Conservation (phyloP, 2,888 invertebrate species). For the Drosophila leonis region DNA sequence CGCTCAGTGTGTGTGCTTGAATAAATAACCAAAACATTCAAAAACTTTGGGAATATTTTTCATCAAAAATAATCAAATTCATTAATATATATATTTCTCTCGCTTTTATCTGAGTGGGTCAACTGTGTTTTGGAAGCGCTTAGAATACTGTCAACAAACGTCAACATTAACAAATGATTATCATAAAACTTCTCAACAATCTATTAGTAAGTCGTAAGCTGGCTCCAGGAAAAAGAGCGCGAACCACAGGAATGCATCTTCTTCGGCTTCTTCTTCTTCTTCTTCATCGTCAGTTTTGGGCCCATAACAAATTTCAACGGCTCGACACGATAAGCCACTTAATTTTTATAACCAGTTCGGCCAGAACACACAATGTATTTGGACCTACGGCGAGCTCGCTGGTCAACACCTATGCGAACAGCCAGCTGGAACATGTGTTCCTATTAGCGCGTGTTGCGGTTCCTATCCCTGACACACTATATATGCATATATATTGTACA, state of each 20-base stretch:
- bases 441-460: slow-evolving; percentile 81
- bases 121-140: slow-evolving; percentile 17
- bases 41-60: not conserved
- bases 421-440: slow-evolving; percentile 71
- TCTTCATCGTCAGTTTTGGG: slow-evolving; percentile 42
- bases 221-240: not conserved
- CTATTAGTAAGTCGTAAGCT: slow-evolving; percentile 49
- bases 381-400: slow-evolving; percentile 24
- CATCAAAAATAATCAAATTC: not conserved
- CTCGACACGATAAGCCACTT: slow-evolving; percentile 75
- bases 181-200: slow-evolving; percentile 34
- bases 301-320: slow-evolving; percentile 65
- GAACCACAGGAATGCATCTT: slow-evolving; percentile 35
- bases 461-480: slow-evolving; percentile 41
- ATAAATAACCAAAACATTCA: not conserved
- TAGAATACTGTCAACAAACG: slow-evolving; percentile 23
- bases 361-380: slow-evolving; percentile 1
- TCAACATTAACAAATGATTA: slow-evolving; percentile 45
- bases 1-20: slow-evolving; percentile 1
- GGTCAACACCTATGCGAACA: slow-evolving; percentile 35
- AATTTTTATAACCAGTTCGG: slow-evolving; percentile 59
- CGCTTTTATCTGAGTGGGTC: slow-evolving; percentile 41
- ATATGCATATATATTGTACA: not conserved
- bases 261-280: slow-evolving; percentile 3
- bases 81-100: slow-evolving; percentile 5